Conservation (phyloP, 2,113 vertebrate genomes). For the Loxodonta africana region DNA sequence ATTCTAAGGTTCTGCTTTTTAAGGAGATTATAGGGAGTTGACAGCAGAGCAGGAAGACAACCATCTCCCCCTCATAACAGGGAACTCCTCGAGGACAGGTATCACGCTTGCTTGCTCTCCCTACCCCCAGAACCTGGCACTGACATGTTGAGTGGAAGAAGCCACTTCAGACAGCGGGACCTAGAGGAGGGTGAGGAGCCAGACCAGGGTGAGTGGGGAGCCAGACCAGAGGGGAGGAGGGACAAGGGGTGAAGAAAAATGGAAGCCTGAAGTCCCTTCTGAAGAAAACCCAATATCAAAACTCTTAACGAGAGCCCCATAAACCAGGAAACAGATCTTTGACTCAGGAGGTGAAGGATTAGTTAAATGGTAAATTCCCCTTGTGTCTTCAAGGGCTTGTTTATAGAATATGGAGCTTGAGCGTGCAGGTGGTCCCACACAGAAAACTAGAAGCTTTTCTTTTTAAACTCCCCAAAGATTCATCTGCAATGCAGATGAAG, state of each 20-base stretch:
- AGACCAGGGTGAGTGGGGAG: too few species aligned
- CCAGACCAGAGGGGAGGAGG: too few species aligned
- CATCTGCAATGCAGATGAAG: conserved; percentile 79
- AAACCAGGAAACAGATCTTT: neutral
- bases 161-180: neutral
- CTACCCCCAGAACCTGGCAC: neutral
- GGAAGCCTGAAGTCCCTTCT: neutral
- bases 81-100: neutral
- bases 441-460: conserved; percentile 55
- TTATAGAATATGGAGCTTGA: neutral
- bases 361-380: conserved; percentile 43
- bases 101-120: neutral
- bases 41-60: neutral
- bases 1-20: neutral
- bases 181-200: neutral
- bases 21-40: neutral
- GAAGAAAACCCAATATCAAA: neutral
- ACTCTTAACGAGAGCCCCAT: neutral
- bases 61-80: neutral
- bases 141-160: neutral
- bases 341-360: conserved; percentile 27
- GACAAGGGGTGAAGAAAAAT: fast-evolving
- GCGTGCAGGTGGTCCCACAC: conserved; percentile 50
- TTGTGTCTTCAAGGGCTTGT: neutral
- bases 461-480: neutral